Evolutionary conservation across 2,113 vertebrate genomes (phyloP).

Genomic region (Hydropotes inermis): DNA sequence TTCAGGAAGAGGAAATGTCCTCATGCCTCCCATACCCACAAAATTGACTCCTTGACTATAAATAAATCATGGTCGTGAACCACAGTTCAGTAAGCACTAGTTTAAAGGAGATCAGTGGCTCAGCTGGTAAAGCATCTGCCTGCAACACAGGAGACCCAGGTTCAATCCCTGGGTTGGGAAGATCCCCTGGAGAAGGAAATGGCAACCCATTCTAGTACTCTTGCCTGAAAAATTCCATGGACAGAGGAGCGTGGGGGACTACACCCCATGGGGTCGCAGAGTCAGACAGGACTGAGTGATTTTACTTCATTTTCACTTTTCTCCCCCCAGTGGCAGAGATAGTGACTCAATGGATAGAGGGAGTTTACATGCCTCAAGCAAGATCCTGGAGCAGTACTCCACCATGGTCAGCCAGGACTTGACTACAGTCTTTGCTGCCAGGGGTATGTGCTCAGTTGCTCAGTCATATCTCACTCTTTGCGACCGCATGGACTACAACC

Average conservation of each 20-base stretch:
- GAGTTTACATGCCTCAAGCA: not conserved
- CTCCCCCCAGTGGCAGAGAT: not conserved
- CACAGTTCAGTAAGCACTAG: not conserved
- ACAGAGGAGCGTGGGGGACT: not conserved
- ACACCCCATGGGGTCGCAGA: not conserved
- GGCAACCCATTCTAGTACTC: not conserved
- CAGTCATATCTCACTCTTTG: not conserved
- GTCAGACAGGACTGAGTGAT: not conserved
- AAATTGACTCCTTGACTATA: not conserved
- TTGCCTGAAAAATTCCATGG: not conserved
- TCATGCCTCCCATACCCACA: not conserved
- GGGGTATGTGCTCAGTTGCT: not conserved
- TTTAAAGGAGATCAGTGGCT: not conserved
- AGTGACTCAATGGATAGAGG: not conserved
- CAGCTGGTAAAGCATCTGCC: not conserved
- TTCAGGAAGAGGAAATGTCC: not conserved
- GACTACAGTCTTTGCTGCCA: not conserved
- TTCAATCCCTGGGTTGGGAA: not conserved
- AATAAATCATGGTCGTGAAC: not conserved
- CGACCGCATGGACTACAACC: not conserved
- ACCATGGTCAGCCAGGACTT: not conserved
- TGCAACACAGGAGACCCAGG: not conserved
- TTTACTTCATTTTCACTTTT: not conserved
- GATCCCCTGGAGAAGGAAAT: not conserved
- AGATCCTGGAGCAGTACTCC: not conserved